Evolutionary conservation across 1,140 invertebrate genomes (phyloP).

Genomic region (Drosophila pseudoobscura): DNA sequence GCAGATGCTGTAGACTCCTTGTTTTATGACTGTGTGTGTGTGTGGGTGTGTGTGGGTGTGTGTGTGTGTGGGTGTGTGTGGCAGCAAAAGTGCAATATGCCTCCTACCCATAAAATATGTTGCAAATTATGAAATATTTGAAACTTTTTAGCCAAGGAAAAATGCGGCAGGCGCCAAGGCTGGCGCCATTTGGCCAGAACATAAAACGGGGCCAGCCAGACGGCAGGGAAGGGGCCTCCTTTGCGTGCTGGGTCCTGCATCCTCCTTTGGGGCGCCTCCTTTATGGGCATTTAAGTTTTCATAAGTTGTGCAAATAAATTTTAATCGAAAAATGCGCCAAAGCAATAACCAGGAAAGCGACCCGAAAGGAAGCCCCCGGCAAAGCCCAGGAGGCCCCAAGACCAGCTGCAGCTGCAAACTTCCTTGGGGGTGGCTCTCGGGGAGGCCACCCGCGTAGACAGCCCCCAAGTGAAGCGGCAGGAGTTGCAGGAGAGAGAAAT

Average conservation of each 20-base stretch:
- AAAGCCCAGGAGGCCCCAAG: background rate
- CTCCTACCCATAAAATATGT: constrained; percentile 66
- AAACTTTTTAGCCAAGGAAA: constrained; percentile 62
- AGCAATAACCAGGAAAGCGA: constrained; percentile 53
- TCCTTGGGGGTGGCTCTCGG: background rate
- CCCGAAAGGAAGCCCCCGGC: constrained; percentile 5
- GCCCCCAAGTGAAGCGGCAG: constrained; percentile 14
- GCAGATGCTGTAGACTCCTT: background rate
- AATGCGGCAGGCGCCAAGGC: constrained; percentile 25
- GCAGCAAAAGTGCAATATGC: constrained; percentile 55
- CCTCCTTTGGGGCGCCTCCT: constrained; percentile 23
- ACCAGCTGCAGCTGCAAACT: constrained; percentile 20
- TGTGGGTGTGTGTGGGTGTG: no score
- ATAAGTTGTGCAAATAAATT: constrained; percentile 79
- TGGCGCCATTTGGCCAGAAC: no score
- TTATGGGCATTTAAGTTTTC: constrained; percentile 80
- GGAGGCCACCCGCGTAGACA: background rate
- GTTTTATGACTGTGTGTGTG: constrained; percentile 22
- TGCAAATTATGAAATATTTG: constrained; percentile 81
- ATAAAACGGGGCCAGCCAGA: no score
- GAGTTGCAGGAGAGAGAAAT: constrained; percentile 4
- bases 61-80: background rate
- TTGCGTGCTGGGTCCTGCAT: background rate
- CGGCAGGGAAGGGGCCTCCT: background rate
- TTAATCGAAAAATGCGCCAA: constrained; percentile 79